A percentile compares a stretch with the other conserved stretches of the same genome.
phyloP scores from a whole-genome alignment of 2,888 invertebrate species.

The Dolichopus griseipennis region DNA sequence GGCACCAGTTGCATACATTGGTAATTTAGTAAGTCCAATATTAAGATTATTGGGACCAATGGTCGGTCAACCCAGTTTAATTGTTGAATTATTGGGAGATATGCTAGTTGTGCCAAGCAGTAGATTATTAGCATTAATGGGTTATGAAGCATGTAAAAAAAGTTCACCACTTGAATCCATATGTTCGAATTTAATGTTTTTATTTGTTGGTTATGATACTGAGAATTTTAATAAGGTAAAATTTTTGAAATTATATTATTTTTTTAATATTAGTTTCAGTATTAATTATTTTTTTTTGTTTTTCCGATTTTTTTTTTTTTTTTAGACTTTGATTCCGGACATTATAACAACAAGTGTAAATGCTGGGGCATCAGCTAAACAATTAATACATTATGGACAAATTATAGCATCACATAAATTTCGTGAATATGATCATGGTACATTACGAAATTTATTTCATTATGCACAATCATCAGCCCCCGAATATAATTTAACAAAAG shows the following conservation, averaged over 20 bases:
- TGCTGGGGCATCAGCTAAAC: constrained; percentile 59
- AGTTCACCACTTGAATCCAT: constrained; percentile 17
- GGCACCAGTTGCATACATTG: constrained; percentile 48
- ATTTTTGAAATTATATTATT: constrained; percentile 10
- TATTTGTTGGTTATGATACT: constrained; percentile 44
- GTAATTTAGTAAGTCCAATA: constrained; percentile 42
- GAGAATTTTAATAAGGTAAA: constrained; percentile 42
- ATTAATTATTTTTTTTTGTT: neutral
- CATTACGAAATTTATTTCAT: constrained; percentile 44
- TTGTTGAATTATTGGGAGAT: constrained; percentile 33
- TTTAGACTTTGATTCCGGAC: constrained; percentile 57
- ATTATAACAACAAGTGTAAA: constrained; percentile 54
- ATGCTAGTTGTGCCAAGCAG: constrained; percentile 55
- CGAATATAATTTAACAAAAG: constrained; percentile 48
- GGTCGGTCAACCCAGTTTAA: constrained; percentile 32
- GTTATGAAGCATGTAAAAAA: constrained; percentile 52
- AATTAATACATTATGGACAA: constrained; percentile 65
- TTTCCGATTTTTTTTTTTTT: constrained; percentile 22
- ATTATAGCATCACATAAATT: constrained; percentile 46
- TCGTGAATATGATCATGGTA: constrained; percentile 51
- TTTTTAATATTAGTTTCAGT: constrained; percentile 22
- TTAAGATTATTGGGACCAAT: constrained; percentile 43
- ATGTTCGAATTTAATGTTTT: constrained; percentile 43
- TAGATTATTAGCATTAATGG: constrained; percentile 31
- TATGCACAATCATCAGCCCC: constrained; percentile 53